These are phyloP conservation scores for Psylliodes chrysocephalus DNA, from an alignment of 2,888 invertebrate genomes.

Conservation along the genomic window DNA sequence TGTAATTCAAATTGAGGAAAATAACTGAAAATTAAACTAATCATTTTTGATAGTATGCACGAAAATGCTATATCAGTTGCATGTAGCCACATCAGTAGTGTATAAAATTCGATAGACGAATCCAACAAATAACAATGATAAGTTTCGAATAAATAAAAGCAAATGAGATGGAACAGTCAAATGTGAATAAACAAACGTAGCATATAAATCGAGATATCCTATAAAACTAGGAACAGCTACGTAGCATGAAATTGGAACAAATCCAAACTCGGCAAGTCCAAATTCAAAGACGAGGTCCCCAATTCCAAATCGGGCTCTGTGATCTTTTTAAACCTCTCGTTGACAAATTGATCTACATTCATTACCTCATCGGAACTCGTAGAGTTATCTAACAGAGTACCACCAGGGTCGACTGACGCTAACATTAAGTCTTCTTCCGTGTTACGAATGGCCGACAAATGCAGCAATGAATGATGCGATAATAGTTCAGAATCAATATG, in stretches of 20 bases:
- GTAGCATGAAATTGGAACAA: conserved; percentile 60
- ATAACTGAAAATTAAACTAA: too few relatives aligned
- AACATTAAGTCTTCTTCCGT: conserved; percentile 59
- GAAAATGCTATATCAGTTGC: too few relatives aligned
- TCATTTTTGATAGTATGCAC: too few relatives aligned
- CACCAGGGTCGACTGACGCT: conserved; percentile 54
- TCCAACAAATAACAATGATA: too few relatives aligned
- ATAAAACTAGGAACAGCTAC: conserved; percentile 32
- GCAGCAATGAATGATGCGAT: conserved; percentile 53
- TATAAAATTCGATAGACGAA: too few relatives aligned
- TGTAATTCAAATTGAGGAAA: too few relatives aligned
- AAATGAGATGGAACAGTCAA: too few relatives aligned
- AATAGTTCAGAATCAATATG: conserved; percentile 44
- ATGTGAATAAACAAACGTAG: too few relatives aligned
- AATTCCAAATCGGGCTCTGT: conserved; percentile 59
- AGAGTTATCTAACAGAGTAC: conserved; percentile 59
- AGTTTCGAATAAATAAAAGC: too few relatives aligned
- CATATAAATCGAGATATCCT: too few relatives aligned
- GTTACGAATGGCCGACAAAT: conserved; percentile 49
- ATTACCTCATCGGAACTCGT: conserved; percentile 62
- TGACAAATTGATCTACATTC: conserved; percentile 64
- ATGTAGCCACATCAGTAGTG: too few relatives aligned
- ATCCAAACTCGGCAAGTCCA: conserved; percentile 60
- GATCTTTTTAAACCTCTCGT: conserved; percentile 62
- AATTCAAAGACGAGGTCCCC: conserved; percentile 51